Evolutionary conservation across 2,113 vertebrate species (phyloP), one percentile per base, ranked within the genome.

Genomic region (Oncorhynchus mykiss): DNA sequence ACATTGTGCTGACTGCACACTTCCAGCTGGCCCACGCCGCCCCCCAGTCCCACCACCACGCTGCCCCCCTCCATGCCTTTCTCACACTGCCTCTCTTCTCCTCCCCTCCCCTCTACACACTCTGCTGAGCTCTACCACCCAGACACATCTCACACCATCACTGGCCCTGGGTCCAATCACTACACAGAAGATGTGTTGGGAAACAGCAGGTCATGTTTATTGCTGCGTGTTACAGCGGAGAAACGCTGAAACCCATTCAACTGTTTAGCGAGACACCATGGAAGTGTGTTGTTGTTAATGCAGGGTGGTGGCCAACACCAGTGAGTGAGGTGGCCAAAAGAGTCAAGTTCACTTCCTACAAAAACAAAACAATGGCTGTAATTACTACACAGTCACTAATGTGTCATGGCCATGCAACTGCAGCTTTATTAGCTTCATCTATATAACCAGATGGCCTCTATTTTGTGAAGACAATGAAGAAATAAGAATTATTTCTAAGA

Each of bases 271-370:
- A 83, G 76, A 82, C 86, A n/a, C 76, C 80, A 81, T 85, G 88
- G 80, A 85, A 87, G 81, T 57, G n/a, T 79, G 22, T 79, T 22
- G 82, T 74, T 89, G 89, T 91, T 91, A 88, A 83, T 87, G 84
- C 86, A 72, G 89, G 88, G 82, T 67, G 78, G 25, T 5, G 71
- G 88, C 89, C 89, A 90, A 60, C 60, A 62, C 16, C 76, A 82
- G n/a, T 11, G 57, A 62, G 78, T 29, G 39, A 54, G 24, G n/a
- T 25, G 65, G 86, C 87, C 86, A 87, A 86, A 75, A 75, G 8
- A 62, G 59, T 62, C 59, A 62, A 62, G 2, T 62, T 22, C 59
- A 62, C 59, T 62, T n/a, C 59, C 59, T 22, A 7, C 20, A 8
- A 22, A 62, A n/a, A 22, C 16, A 31, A 31, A 29, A 27, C n/a